Base-by-base conservation (phyloP, 2,113 vertebrate species). In the Paralichthys olivaceus region DNA sequence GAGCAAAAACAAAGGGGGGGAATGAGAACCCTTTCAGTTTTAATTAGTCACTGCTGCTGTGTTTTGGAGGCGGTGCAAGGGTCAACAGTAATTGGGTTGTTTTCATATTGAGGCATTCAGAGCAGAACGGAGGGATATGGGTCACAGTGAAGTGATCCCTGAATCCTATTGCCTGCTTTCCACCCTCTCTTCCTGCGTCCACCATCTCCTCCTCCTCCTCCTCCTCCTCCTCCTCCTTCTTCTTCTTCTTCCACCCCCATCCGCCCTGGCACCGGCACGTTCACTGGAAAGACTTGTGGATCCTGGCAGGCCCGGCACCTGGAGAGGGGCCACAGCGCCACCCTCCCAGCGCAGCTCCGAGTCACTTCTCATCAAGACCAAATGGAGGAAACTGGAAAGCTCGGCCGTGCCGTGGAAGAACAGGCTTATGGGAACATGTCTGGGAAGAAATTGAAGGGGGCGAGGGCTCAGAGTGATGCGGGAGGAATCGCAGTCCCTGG, bases 31-130 rank as follows among this genome's bases (percentile, higher is more conserved):
- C 85, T 87, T 90, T 94, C 87, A 68, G 71, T 90, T 92, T 92
- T 92, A 93, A 93, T 93, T 92, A 91, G 92, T 91, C 78, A 34
- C 86, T 71, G 73, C 89, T 81, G 85, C 91, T 87, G 88, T 83
- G 89, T 89, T 90, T 85, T 86, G 85, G 90, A 92, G 89, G 87
- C 72, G 61, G 89, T 73, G 69, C 84, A 79, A 40, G 85, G 90
- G 90, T 94, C 92, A 92, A 79, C 75, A 83, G 84, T 92, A 94
- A 93, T 93, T 93, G 91, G 91, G 89, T 90, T 93, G 90, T 89
- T 90, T 93, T 91, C 81, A 89, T 87, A 91, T 91, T 86, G 79
- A 92, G 79, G 80, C 84, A 88, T 89, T 90, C 87, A 83, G 89
- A 91, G 90, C 89, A 87, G 85, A 93, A 91, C 79, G 71, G 75